These are phyloP conservation scores for Sebastes oblongus DNA, from an alignment of 2,797 vertebrate species.

Conservation along the genomic window DNA sequence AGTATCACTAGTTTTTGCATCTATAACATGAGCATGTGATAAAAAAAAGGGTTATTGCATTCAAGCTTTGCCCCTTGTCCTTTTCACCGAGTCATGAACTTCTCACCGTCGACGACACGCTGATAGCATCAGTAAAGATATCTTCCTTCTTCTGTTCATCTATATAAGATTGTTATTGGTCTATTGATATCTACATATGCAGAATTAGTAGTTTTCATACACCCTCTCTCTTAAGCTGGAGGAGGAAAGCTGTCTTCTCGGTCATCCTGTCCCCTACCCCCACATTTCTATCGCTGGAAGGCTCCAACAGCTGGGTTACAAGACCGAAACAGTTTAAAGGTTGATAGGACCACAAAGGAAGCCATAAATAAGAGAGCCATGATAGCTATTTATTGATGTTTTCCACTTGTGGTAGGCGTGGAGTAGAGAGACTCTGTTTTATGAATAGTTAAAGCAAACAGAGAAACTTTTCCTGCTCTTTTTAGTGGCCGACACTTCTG, in stretches of 20 bases:
- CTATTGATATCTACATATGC: conserved; percentile 2
- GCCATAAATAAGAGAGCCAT: conserved; percentile 84
- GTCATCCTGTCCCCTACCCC: conserved; percentile 75
- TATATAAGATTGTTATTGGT: conserved; percentile 16
- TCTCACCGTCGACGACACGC: conserved; percentile 19
- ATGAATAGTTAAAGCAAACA: conserved; percentile 72
- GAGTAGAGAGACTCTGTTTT: conserved; percentile 49
- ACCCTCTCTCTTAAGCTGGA: conserved; percentile 15
- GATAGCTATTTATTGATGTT: conserved; percentile 82
- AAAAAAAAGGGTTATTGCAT: conserved; percentile 37
- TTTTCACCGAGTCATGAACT: conserved; percentile 59
- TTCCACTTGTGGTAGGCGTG: conserved; percentile 58
- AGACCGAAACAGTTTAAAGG: conserved; percentile 79
- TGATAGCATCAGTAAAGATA: conserved; percentile 30
- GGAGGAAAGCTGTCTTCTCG: conserved; percentile 54
- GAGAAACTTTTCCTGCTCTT: conserved; percentile 50
- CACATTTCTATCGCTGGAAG: conserved; percentile 46
- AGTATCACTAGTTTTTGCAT: conserved; percentile 25
- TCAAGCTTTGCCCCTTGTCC: conserved; percentile 64
- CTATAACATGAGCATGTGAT: conserved; percentile 43
- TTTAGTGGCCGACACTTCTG: conserved; percentile 62
- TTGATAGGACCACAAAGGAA: conserved; percentile 84
- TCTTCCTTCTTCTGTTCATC: conserved; percentile 8
- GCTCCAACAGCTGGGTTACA: conserved; percentile 74
- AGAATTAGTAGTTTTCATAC: conserved; percentile 11